Percentiles rank a stretch among this genome's conserved stretches.
Evolutionary conservation across 2,797 vertebrate species (phyloP).

Genomic region (Alectoris magna): DNA sequence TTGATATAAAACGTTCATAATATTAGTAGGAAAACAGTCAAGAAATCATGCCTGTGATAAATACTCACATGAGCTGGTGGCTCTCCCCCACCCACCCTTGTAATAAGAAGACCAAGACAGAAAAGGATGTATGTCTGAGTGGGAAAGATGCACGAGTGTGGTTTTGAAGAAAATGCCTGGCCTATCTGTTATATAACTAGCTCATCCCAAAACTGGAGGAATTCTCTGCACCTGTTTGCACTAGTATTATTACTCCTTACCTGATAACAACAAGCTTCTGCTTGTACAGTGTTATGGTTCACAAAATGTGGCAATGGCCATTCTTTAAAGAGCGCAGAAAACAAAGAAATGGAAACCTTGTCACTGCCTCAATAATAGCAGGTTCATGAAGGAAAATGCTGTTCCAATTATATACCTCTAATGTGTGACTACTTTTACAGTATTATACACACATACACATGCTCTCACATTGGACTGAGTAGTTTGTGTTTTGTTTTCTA

Average conservation of each 20-base stretch:
- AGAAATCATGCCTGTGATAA: not conserved
- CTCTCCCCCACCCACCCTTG: not conserved
- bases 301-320: constrained; percentile 51
- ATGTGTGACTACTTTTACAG: constrained; percentile 67
- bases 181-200: constrained; percentile 45
- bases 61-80: constrained; percentile 10
- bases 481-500: constrained; percentile 28
- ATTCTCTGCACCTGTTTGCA: constrained; percentile 74
- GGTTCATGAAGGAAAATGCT: constrained; percentile 69
- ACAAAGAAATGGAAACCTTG: constrained; percentile 61
- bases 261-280: constrained; percentile 71
- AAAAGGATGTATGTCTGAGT: constrained; percentile 52
- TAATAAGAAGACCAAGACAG: constrained; percentile 27
- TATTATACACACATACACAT: constrained; percentile 63
- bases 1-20: constrained; percentile 44
- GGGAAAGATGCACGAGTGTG: constrained; percentile 35
- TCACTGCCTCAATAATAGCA: constrained; percentile 62
- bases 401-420: constrained; percentile 70
- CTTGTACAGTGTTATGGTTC: constrained; percentile 71
- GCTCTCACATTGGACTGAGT: constrained; percentile 43
- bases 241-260: constrained; percentile 72
- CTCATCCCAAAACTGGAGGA: constrained; percentile 56
- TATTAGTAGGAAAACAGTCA: constrained; percentile 28
- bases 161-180: constrained; percentile 30
- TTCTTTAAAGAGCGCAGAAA: constrained; percentile 62